Evolutionary conservation across 2,888 invertebrate species (phyloP), one percentile per base, ranked within the genome.

Genomic region (Pyrgus malvae): DNA sequence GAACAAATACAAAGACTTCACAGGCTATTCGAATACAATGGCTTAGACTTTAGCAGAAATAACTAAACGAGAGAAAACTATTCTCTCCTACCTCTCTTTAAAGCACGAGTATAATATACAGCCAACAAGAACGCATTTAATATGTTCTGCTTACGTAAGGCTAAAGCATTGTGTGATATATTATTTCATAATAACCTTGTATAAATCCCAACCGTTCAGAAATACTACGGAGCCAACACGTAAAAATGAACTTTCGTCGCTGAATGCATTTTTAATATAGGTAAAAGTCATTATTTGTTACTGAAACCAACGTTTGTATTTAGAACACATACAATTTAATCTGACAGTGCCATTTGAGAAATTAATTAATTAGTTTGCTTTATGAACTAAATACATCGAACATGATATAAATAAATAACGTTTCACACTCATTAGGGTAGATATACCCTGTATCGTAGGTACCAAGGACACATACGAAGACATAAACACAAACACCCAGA

Each of bases 141-240:
- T 50, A 42, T 50, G 42, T 50, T 25, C 50, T 25, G 25, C 50
- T 33, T 25, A 50, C 33, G 40, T 42, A 35, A 50, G 21, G 21
- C 35, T 16, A 50, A 33, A 42, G 25, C 35, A 42, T 50, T 42
- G 50, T 50, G 42, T 42, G 41, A 50, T 50, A 19, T 42, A 42
- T 33, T 42, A 42, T 50, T 53, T 35, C 44, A 55, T 58, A 58
- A 58, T 56, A 55, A 49, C 61, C 38, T 45, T 60, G 48, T 56
- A 60, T 48, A 53, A 56, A 56, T 60, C 57, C 54, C 37, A 53
- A 29, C 48, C 51, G 55, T 53, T 55, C 37, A 38, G 33, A 42
- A 19, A 35, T 50, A 42, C 41, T 41, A 45, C 35, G 19, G 11
- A 44, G 37, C 16, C n/a, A 31, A 21, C 33, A 50, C 25, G 21